Conservation (phyloP, 2,888 invertebrate genomes). For the Maniola hyperantus region DNA sequence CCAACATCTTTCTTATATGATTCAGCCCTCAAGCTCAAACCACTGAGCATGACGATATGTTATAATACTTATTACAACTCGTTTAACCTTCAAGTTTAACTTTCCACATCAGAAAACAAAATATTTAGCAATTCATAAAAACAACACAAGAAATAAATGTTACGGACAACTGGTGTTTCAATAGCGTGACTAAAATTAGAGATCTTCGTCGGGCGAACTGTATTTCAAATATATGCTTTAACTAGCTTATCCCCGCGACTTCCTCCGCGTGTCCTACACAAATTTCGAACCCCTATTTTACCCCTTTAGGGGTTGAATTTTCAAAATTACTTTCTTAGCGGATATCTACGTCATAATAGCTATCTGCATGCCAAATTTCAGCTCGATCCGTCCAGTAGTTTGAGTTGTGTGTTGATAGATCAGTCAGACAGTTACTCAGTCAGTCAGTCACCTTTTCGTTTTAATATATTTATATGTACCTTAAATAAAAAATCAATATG, state of each 20-base stretch:
- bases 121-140: constrained; percentile 7
- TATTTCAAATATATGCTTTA: constrained; percentile 6
- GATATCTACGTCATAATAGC: no score
- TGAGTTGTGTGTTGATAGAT: no score
- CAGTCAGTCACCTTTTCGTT: no score
- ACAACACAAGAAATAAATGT: constrained; percentile 20
- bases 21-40: not conserved
- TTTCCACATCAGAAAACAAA: constrained; percentile 3
- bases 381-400: no score
- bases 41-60: not conserved
- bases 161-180: constrained; percentile 19
- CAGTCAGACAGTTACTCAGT: no score
- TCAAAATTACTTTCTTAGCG: no score
- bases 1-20: not conserved
- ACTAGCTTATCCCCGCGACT: no score
- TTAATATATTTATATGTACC: not conserved
- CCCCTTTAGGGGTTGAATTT: no score
- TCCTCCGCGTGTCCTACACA: no score
- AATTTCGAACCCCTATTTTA: no score
- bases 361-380: no score
- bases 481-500: not conserved
- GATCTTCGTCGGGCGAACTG: constrained; percentile 12
- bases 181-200: constrained; percentile 28
- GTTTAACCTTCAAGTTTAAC: constrained; percentile 6
- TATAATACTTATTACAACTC: not conserved